Conservation (phyloP, 2,113 vertebrate genomes). For the Rhinolophus ferrumequinum region DNA sequence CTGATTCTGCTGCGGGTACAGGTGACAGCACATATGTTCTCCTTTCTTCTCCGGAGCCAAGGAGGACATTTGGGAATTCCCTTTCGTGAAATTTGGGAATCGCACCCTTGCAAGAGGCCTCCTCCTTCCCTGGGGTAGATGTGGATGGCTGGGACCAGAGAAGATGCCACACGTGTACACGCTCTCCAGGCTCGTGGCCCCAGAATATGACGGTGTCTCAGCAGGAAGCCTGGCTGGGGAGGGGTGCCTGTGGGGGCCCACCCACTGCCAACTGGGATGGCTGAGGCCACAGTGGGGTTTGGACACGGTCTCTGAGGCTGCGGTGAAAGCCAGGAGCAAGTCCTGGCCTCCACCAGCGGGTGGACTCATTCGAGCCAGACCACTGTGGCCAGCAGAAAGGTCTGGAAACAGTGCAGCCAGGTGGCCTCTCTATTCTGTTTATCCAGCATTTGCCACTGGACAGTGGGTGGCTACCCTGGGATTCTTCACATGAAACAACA, state of each 20-base stretch:
- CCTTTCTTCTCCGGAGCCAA: neutral
- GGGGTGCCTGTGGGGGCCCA: neutral
- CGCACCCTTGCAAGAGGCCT: neutral
- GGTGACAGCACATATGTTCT: too few species aligned
- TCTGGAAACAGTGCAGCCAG: neutral
- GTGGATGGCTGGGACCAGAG: neutral
- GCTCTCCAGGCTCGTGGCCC: neutral
- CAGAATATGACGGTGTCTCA: neutral
- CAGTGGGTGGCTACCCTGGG: neutral
- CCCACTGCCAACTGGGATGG: neutral
- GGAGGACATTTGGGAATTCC: neutral
- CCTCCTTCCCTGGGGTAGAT: neutral
- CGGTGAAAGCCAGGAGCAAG: neutral
- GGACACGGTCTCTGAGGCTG: conserved; percentile 11
- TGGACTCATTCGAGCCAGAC: neutral
- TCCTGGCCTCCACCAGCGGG: neutral
- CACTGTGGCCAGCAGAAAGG: neutral
- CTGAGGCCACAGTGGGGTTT: conserved; percentile 5
- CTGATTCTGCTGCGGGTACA: neutral
- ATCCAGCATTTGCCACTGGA: neutral
- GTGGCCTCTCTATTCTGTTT: neutral
- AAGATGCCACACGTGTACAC: rapidly evolving
- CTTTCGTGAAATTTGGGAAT: rapidly evolving
- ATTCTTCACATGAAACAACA: neutral
- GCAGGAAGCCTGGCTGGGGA: neutral